phyloP scores from a whole-genome alignment of 1,140 invertebrate species.

The Reticulitermes speratus region DNA sequence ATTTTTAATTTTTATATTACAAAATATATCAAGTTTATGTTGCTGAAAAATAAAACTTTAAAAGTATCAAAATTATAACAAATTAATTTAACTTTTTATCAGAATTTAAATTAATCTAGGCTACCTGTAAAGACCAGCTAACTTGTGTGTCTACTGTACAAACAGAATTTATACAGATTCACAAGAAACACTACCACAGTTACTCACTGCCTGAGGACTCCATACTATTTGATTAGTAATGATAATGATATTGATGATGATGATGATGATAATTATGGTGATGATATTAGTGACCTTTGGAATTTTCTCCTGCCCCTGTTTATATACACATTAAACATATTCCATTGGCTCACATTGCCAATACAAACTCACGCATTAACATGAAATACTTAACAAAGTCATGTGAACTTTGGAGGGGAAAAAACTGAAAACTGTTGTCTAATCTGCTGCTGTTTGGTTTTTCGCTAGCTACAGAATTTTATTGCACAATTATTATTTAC shows the following conservation, averaged over 20 bases:
- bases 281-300: too few species aligned
- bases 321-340: background rate
- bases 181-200: background rate
- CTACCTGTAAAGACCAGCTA: background rate
- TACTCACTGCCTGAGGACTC: background rate
- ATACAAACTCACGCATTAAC: background rate
- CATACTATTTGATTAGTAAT: background rate
- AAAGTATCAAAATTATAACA: background rate
- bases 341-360: background rate
- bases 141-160: background rate
- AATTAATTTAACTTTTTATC: background rate
- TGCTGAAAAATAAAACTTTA: background rate
- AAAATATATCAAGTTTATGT: background rate
- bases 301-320: background rate
- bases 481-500: conserved; percentile 1
- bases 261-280: background rate
- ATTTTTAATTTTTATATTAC: background rate
- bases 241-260: background rate
- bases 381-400: background rate
- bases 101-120: background rate
- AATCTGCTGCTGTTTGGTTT: background rate
- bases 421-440: background rate
- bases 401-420: background rate
- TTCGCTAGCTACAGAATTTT: background rate
- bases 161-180: background rate